A percentile compares a stretch with the other conserved stretches of the same genome.
These are phyloP conservation scores for Morinoia aosen DNA, from an alignment of 2,888 invertebrate genomes.

Conservation along the genomic window DNA sequence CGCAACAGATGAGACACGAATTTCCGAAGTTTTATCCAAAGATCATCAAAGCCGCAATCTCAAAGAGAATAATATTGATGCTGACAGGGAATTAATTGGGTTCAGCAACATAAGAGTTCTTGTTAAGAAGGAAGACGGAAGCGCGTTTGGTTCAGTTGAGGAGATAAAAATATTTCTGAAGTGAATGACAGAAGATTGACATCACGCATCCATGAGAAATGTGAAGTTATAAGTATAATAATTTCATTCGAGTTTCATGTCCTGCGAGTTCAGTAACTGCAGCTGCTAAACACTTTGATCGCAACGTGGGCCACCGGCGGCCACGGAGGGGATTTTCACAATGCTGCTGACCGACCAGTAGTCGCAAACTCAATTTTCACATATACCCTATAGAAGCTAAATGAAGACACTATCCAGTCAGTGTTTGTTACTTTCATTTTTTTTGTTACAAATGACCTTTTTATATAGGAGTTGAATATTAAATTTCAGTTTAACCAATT, in stretches of 20 bases:
- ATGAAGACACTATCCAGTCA: too few relatives aligned
- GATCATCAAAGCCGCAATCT: background rate
- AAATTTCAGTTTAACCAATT: too few relatives aligned
- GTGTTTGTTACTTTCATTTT: too few relatives aligned
- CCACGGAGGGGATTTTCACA: too few relatives aligned
- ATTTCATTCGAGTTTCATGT: background rate
- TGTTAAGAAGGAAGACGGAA: background rate
- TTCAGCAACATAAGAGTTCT: background rate
- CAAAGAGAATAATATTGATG: background rate
- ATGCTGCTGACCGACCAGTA: too few relatives aligned
- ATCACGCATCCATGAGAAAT: background rate
- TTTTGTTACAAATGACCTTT: too few relatives aligned
- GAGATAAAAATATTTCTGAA: background rate
- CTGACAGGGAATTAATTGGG: background rate
- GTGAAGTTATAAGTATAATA: background rate
- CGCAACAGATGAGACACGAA: background rate
- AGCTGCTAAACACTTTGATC: too few relatives aligned
- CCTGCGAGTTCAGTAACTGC: too few relatives aligned
- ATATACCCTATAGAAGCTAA: too few relatives aligned
- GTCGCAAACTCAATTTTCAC: too few relatives aligned
- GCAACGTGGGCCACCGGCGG: too few relatives aligned
- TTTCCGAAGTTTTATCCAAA: background rate
- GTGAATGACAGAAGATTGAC: background rate
- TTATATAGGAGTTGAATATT: too few relatives aligned
- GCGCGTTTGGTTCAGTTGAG: background rate